phyloP scores from a whole-genome alignment of 2,113 vertebrate genomes.

The Mugil cephalus region DNA sequence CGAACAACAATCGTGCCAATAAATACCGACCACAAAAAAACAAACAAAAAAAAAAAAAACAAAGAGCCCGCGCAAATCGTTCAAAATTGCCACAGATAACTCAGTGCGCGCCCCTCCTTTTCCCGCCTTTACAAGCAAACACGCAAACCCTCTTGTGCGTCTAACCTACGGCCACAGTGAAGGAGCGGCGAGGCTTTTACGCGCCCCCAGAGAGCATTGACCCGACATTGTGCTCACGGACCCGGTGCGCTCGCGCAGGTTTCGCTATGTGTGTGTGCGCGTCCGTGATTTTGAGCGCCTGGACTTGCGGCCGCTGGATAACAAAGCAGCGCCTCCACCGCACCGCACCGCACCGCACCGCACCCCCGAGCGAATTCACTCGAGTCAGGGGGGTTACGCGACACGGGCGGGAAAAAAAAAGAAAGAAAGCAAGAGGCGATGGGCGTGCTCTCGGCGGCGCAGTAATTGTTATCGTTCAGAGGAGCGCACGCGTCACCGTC shows the following conservation, averaged over 20 bases:
- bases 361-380: constrained; percentile 31
- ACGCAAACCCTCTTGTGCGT: not conserved
- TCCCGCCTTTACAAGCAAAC: not conserved
- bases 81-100: not conserved
- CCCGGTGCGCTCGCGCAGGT: not conserved
- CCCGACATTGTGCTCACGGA: not conserved
- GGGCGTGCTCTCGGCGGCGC: constrained; percentile 39
- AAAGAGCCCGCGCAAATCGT: constrained; percentile 3
- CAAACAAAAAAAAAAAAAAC: not conserved
- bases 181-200: constrained; percentile 14
- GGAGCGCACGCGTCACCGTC: constrained; percentile 9
- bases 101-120: not conserved
- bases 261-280: constrained; percentile 1
- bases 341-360: too few species aligned
- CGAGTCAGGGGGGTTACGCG: constrained; percentile 37
- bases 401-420: constrained; percentile 12
- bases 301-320: constrained; percentile 31
- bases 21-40: not conserved
- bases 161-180: constrained; percentile 1
- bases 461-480: constrained; percentile 54
- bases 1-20: constrained; percentile 23
- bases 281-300: constrained; percentile 5
- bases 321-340: constrained; percentile 11
- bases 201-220: constrained; percentile 8
- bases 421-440: too few species aligned